Evolutionary conservation across 2,797 vertebrate genomes (phyloP), one percentile per base, ranked within the genome.

Genomic region (Simalia tracyae): DNA sequence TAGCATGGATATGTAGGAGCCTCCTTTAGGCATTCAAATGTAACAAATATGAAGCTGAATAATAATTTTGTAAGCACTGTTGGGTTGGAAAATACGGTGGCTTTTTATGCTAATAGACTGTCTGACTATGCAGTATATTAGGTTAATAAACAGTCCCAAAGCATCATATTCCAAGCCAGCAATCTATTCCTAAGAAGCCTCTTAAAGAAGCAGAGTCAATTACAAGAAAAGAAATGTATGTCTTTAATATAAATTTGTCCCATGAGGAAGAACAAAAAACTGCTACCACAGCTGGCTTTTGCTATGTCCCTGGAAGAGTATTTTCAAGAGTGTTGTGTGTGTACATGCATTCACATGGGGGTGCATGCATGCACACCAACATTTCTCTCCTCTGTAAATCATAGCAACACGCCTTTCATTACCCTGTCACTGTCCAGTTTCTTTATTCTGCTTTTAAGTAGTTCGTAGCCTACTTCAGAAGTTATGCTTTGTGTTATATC

Each of bases 161-260:
- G 57, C 15, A 89, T 86, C 87, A 46, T 87, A 42, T 86, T 90
- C 66, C 24, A 31, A 54, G 42, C 5, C 88, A 76, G 72, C 17
- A 86, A 19, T 89, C 60, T 72, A 31, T 86, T 76, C 36, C 72
- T 76, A 92, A 56, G 24, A 54, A 88, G 56, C 24, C 60, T 88
- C 57, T 88, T 84, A 92, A 92, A 42, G 63, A 76, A 81, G 14
- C 10, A 9, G 15, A 92, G 57, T 28, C 89, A 90, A 92, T 92
- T 63, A 76, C 56, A 92, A 68, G 31, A 86, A 60, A 76, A 31
- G 1, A 86, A 92, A 92, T 56, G n/a, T 24, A 84, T 85, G 87
- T 56, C 60, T 63, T 92, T 59, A 28, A 87, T 81, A 28, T 31
- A 36, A 56, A 76, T 24, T 17, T 61, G 19, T 22, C 11, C 50